phyloP scores from a whole-genome alignment of 1,140 invertebrate species.

The Panonychus citri region DNA sequence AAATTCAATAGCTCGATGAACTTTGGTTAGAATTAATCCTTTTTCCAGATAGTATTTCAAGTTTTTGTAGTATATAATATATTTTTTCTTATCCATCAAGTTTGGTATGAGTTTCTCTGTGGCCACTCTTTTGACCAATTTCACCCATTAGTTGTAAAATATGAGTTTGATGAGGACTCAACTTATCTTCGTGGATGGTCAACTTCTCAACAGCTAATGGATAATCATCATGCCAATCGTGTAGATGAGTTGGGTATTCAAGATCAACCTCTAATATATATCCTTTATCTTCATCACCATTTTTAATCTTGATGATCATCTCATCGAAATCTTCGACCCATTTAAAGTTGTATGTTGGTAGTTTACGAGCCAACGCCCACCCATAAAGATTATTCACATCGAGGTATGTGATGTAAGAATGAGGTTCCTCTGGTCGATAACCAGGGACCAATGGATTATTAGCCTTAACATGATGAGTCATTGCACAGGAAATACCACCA shows the following conservation, averaged over 20 bases:
- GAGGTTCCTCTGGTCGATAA: not conserved
- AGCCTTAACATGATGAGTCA: not conserved
- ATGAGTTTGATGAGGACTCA: too few species aligned
- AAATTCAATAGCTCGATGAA: slow-evolving; percentile 26
- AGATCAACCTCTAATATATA: too few species aligned
- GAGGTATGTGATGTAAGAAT: not conserved
- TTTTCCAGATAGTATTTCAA: slow-evolving; percentile 25
- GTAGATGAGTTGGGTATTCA: too few species aligned
- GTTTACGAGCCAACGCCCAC: not conserved
- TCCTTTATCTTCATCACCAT: too few species aligned
- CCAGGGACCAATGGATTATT: not conserved
- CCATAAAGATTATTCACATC: not conserved
- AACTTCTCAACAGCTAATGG: too few species aligned
- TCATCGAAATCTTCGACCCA: too few species aligned
- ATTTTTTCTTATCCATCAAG: slow-evolving; percentile 17
- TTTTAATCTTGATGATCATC: too few species aligned
- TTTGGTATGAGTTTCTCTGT: slow-evolving; percentile 4
- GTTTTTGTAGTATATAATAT: slow-evolving; percentile 27
- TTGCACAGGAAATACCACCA: not conserved
- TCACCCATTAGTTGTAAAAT: too few species aligned
- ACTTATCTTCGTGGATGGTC: too few species aligned
- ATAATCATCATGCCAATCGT: too few species aligned
- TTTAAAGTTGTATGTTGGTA: not conserved
- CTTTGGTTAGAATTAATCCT: slow-evolving; percentile 25
- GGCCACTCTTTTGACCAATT: too few species aligned